phyloP scores from a whole-genome alignment of 2,113 vertebrate species.

The Craseonycteris thonglongyai region DNA sequence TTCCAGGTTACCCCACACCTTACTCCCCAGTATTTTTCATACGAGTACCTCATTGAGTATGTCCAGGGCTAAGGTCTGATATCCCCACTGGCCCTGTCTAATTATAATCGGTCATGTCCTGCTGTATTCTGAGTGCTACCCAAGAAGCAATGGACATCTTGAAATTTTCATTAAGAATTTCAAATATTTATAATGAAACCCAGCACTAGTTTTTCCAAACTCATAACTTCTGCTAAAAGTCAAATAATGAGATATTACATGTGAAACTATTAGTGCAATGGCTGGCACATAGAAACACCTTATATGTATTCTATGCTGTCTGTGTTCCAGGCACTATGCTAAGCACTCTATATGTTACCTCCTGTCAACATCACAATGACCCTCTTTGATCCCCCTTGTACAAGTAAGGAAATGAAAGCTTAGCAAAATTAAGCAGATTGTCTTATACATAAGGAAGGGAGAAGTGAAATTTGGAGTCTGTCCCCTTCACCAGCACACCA shows the following conservation, averaged over 20 bases:
- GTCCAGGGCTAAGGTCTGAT: not conserved
- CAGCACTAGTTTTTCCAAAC: not conserved
- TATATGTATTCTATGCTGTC: not conserved
- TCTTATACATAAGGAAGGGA: not conserved
- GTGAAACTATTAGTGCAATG: not conserved
- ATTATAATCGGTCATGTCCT: not conserved
- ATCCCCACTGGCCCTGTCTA: not conserved
- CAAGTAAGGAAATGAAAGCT: not conserved
- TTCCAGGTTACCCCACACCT: not conserved
- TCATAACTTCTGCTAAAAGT: not conserved
- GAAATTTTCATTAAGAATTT: not conserved
- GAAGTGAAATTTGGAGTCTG: not conserved
- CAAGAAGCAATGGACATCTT: not conserved
- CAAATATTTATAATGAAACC: not conserved
- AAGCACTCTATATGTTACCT: not conserved
- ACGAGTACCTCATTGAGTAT: not conserved
- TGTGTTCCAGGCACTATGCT: not conserved
- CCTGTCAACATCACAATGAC: not conserved
- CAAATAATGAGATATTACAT: not conserved
- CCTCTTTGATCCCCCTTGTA: not conserved
- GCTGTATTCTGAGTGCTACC: not conserved
- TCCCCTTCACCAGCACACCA: not conserved
- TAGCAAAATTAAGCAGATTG: not conserved
- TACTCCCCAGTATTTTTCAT: not conserved
- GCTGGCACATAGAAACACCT: not conserved